A percentile compares a stretch with the other conserved stretches of the same genome.
Conservation (phyloP, 2,797 vertebrate species). For the Saxicola maurus region DNA sequence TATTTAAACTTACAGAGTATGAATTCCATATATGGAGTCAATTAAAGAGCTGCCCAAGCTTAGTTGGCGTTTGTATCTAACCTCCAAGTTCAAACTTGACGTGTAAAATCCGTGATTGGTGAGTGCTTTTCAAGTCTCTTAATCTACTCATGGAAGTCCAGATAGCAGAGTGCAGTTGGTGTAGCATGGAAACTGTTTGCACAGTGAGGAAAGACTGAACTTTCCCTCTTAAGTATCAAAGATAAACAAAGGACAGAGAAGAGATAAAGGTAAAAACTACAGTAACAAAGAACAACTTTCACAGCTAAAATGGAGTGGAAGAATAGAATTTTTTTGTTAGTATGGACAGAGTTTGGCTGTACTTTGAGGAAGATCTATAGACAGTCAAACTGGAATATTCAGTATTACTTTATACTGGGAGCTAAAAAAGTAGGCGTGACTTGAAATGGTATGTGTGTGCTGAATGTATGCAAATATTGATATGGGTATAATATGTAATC, state of each 20-base stretch:
- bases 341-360: not conserved
- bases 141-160: not conserved
- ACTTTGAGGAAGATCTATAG: not conserved
- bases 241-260: conserved; percentile 19
- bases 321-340: not conserved
- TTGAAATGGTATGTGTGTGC: not conserved
- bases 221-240: conserved; percentile 11
- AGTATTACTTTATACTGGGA: not conserved
- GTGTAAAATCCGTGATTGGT: not conserved
- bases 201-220: conserved; percentile 2
- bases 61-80: not conserved
- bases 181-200: not conserved
- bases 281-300: not conserved
- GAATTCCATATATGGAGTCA: not conserved
- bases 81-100: not conserved
- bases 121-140: not conserved
- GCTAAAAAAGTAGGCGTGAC: not conserved
- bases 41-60: not conserved
- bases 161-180: not conserved
- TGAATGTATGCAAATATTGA: not conserved
- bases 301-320: not conserved
- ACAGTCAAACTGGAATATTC: not conserved
- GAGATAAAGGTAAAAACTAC: not conserved
- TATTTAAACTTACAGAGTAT: not conserved
- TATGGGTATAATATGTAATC: not conserved